Evolutionary conservation across 64 coral and sea anemone species (phyloP), one percentile per base, ranked within the genome.

Genomic region (Catalaphyllia jardinei): DNA sequence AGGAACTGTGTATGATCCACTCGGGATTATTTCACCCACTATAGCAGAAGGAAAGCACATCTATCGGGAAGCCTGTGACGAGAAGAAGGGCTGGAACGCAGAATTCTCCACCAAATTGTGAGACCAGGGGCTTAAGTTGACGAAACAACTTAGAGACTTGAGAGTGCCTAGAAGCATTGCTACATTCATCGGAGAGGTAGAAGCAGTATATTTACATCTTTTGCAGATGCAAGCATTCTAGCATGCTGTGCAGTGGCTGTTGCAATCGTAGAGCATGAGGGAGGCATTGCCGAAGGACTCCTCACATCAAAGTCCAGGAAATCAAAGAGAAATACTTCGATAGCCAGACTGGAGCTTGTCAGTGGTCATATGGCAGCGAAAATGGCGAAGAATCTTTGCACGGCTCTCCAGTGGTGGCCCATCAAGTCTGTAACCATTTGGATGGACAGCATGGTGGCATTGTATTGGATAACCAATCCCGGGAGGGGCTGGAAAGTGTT

Each of bases 401-500:
- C 22, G 6, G 87, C 86, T 60, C 59, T 89, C 28, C 78, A 89
- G 30, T 29, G 52, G 16, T 76, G 77, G 92, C 79, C 79, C 42
- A 86, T 92, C 18, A 1, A 22, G 15, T 86, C 90, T 27, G 29
- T 52, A 42, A 92, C 80, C 16, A 57, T 92, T 6, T 92, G 72
- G 90, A 92, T 92, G 90, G 90, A 92, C 90, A 92, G 90, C 72
- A 75, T 92, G 60, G 72, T 86, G 7, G 90, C 90, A 46, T 31
- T 92, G 18, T 92, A 92, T 67, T 86, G 80, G 90, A 92, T 92
- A 55, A 65, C 80, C 57, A 94, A 85, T 59, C 79, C 86, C 17
- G 79, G 78, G 0, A 94, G 33, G n/a, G 50, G 16, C 1, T 89
- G 72, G 72, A 94, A 89, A 19, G 80, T 86, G 25, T 78, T 85